Conservation (phyloP, 2,888 invertebrate species). For the Pollenia labialis region DNA sequence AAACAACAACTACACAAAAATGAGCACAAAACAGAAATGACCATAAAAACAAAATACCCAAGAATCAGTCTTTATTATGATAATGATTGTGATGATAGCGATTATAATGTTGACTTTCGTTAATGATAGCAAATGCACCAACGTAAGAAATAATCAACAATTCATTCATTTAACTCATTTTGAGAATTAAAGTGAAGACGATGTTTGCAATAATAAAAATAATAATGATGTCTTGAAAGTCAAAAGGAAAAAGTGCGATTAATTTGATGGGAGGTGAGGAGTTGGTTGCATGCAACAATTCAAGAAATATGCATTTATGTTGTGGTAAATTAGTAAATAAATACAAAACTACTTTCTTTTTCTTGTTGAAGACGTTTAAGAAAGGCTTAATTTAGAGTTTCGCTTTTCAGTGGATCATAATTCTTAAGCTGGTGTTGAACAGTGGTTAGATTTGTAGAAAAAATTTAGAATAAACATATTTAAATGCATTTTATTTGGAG, state of each 20-base stretch:
- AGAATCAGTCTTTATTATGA: conserved; percentile 15
- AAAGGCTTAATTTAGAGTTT: not conserved
- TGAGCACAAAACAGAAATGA: conserved; percentile 11
- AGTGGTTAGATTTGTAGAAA: not conserved
- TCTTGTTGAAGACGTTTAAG: not conserved
- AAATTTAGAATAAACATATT: not conserved
- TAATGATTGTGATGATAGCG: conserved; percentile 16
- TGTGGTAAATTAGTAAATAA: conserved; percentile 33
- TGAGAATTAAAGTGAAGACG: conserved; percentile 11
- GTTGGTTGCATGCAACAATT: conserved; percentile 46
- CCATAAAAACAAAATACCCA: not conserved
- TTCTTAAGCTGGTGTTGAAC: not conserved
- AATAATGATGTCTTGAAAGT: conserved; percentile 27
- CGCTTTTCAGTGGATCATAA: not conserved
- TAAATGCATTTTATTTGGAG: too few relatives aligned
- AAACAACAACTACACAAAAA: conserved; percentile 1
- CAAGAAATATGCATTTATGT: conserved; percentile 18
- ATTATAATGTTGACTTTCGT: conserved; percentile 46
- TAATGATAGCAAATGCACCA: conserved; percentile 33
- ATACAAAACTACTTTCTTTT: conserved; percentile 57
- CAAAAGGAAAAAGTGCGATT: conserved; percentile 36
- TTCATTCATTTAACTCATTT: conserved; percentile 25
- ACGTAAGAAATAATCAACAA: conserved; percentile 13
- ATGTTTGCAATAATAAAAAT: not conserved
- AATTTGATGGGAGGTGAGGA: conserved; percentile 37